Evolutionary conservation across 1,140 invertebrate genomes (phyloP).

Genomic region (Heliconius himera): DNA sequence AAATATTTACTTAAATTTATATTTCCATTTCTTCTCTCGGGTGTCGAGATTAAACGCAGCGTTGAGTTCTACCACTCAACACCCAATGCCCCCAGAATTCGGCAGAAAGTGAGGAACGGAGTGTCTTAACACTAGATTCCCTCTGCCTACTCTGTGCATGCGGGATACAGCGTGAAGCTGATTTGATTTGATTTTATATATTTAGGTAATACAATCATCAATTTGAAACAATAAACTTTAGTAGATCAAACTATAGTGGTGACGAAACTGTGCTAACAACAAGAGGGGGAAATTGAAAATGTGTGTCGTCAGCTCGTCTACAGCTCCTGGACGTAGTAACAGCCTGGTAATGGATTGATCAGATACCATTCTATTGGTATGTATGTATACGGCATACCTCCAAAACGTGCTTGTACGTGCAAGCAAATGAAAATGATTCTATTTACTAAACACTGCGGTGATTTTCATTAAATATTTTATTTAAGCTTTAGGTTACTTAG

Average conservation of each 20-base stretch:
- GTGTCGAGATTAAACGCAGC: no score
- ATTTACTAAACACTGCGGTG: not conserved
- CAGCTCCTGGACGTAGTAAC: constrained; percentile 63
- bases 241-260: constrained; percentile 70
- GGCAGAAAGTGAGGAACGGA: no score
- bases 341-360: constrained; percentile 73
- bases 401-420: not conserved
- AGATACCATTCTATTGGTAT: constrained; percentile 59
- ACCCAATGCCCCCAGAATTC: no score
- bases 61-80: no score
- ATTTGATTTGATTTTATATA: not conserved
- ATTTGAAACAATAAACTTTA: not conserved
- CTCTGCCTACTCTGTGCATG: no score
- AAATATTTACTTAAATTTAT: no score
- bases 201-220: not conserved
- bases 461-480: not conserved
- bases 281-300: constrained; percentile 75
- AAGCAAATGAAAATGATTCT: not conserved
- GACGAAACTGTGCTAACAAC: constrained; percentile 63
- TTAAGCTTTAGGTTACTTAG: not conserved
- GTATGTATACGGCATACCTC: not conserved
- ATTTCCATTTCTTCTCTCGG: no score
- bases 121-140: no score
- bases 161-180: no score
- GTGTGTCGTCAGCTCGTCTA: constrained; percentile 73